phyloP scores from a whole-genome alignment of 2,888 invertebrate genomes.

The Drosophila kambysellisi region DNA sequence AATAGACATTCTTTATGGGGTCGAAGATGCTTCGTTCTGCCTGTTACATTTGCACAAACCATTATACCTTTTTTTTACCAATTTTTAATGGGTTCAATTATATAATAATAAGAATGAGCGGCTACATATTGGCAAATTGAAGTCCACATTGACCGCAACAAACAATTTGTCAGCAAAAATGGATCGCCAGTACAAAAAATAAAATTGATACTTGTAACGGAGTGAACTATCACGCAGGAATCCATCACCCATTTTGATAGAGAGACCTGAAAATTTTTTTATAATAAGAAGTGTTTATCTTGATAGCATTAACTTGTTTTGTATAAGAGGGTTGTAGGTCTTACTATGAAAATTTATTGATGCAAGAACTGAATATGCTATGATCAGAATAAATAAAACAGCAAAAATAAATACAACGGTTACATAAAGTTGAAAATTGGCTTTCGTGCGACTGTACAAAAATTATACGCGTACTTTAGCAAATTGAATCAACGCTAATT shows the following conservation, averaged over 20 bases:
- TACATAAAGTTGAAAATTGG: conserved; percentile 47
- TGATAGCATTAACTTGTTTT: background rate
- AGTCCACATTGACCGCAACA: background rate
- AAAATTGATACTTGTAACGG: background rate
- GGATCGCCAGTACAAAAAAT: background rate
- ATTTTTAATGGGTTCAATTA: too few relatives aligned
- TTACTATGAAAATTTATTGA: background rate
- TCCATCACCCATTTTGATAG: background rate
- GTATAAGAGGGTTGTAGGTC: background rate
- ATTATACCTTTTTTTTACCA: too few relatives aligned
- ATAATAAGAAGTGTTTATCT: background rate
- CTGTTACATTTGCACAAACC: too few relatives aligned
- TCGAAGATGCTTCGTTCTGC: too few relatives aligned
- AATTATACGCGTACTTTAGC: conserved; percentile 46
- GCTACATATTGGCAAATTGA: background rate
- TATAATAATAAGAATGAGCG: background rate
- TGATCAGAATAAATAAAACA: background rate
- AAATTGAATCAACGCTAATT: conserved; percentile 78
- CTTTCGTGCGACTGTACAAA: conserved; percentile 14
- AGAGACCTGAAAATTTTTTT: background rate
- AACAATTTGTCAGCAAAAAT: background rate
- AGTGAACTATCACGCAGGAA: background rate
- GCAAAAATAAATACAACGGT: conserved; percentile 8
- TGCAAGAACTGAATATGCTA: background rate
- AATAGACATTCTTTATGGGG: too few relatives aligned